Conservation (phyloP, 2,888 invertebrate species). For the Metopia argyrocephala region DNA sequence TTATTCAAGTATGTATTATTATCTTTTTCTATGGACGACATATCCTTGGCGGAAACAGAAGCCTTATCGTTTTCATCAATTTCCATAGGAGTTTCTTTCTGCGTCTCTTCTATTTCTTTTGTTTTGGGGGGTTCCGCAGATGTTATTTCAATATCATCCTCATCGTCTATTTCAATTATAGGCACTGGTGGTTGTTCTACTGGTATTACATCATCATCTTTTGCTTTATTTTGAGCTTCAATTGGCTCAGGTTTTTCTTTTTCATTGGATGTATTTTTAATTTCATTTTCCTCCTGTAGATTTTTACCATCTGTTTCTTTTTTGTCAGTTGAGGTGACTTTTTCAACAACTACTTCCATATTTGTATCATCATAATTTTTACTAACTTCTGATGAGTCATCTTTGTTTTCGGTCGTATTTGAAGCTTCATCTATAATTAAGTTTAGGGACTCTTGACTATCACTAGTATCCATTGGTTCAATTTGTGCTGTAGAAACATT, state of each 20-base stretch:
- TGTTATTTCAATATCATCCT: conserved; percentile 59
- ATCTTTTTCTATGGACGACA: not conserved
- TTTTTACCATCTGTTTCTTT: not conserved
- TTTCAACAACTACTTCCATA: conserved; percentile 18
- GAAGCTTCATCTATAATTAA: conserved; percentile 64
- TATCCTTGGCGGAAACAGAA: not conserved
- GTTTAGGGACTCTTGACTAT: conserved; percentile 63
- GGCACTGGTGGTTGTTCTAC: conserved; percentile 60
- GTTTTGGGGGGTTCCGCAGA: not conserved
- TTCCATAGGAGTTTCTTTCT: not conserved
- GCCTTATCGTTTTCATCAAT: not conserved
- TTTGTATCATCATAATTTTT: conserved; percentile 30
- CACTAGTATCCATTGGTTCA: conserved; percentile 51
- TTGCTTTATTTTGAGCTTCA: conserved; percentile 26
- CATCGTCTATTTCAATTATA: conserved; percentile 67
- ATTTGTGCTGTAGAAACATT: not conserved
- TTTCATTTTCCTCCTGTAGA: not conserved
- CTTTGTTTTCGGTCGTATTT: conserved; percentile 26
- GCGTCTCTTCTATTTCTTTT: not conserved
- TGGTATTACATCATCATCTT: conserved; percentile 60
- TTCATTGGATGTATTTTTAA: not conserved
- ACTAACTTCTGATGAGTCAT: conserved; percentile 8
- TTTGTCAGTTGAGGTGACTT: not conserved
- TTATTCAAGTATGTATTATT: not conserved
- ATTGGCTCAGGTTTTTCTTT: conserved; percentile 1